phyloP scores from a whole-genome alignment of 1,140 invertebrate genomes.

The Lepidostoma basale region DNA sequence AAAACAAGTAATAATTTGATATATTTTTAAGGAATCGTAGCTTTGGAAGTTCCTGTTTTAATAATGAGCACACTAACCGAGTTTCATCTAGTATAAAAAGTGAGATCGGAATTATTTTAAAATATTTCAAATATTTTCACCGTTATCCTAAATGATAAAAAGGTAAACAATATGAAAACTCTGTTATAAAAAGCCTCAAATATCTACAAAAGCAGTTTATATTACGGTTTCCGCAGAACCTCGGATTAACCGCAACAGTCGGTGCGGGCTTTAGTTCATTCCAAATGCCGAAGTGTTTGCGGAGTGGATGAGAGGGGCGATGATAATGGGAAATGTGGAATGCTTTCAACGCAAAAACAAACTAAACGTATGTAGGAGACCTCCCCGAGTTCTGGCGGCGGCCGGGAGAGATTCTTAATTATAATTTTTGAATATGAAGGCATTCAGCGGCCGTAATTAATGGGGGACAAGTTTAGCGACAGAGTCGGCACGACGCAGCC shows the following conservation, averaged over 20 bases:
- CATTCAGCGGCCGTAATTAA: background rate
- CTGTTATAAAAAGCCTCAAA: background rate
- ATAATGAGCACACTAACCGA: no score
- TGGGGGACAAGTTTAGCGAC: background rate
- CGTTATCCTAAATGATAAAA: background rate
- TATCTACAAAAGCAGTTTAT: background rate
- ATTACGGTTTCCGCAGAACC: background rate
- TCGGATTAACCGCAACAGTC: background rate
- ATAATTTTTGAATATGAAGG: no score
- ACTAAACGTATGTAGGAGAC: background rate
- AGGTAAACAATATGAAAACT: background rate
- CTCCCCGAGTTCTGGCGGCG: background rate
- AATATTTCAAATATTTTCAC: background rate
- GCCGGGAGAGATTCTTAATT: background rate
- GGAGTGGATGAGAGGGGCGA: background rate
- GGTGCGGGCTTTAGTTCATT: background rate
- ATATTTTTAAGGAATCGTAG: no score
- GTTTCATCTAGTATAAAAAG: no score
- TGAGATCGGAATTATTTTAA: no score
- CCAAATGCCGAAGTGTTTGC: background rate
- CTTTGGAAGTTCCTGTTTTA: conserved; percentile 14
- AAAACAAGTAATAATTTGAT: no score
- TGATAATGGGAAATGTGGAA: conserved; percentile 8
- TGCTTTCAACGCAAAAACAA: conserved; percentile 11
- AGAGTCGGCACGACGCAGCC: background rate